A percentile compares a stretch with the other conserved stretches of the same genome.
Evolutionary conservation across 2,888 invertebrate species (phyloP).

Genomic region (Orthonychiurus folsomi): DNA sequence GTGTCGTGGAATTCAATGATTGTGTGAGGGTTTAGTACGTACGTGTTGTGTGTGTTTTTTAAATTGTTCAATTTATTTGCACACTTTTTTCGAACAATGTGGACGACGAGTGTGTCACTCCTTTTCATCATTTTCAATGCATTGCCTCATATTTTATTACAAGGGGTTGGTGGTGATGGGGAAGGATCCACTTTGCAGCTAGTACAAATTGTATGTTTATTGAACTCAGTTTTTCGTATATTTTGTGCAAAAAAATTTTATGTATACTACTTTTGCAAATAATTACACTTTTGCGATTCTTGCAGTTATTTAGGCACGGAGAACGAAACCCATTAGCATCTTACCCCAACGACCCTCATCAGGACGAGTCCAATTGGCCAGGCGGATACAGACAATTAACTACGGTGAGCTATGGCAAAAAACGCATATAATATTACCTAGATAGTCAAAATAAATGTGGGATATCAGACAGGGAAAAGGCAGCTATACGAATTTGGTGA

Average conservation of each 20-base stretch:
- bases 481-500: conserved; percentile 57
- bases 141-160: too few relatives aligned
- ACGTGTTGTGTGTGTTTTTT: too few relatives aligned
- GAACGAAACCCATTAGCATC: conserved; percentile 12
- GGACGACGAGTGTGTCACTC: too few relatives aligned
- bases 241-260: neutral
- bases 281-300: neutral
- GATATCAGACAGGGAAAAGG: conserved; percentile 43
- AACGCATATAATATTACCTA: too few relatives aligned
- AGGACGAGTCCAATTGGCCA: conserved; percentile 8
- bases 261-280: neutral
- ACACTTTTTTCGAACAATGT: too few relatives aligned
- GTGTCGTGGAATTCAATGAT: too few relatives aligned
- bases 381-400: conserved; percentile 15
- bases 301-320: conserved; percentile 14
- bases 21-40: too few relatives aligned
- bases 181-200: neutral
- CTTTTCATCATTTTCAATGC: too few relatives aligned
- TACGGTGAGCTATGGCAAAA: neutral
- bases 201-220: neutral
- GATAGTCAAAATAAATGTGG: neutral
- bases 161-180: neutral
- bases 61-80: too few relatives aligned
- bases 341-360: conserved; percentile 8
- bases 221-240: neutral